Evolutionary conservation across 2,888 invertebrate species (phyloP).

Genomic region (Eupithecia subfuscata): DNA sequence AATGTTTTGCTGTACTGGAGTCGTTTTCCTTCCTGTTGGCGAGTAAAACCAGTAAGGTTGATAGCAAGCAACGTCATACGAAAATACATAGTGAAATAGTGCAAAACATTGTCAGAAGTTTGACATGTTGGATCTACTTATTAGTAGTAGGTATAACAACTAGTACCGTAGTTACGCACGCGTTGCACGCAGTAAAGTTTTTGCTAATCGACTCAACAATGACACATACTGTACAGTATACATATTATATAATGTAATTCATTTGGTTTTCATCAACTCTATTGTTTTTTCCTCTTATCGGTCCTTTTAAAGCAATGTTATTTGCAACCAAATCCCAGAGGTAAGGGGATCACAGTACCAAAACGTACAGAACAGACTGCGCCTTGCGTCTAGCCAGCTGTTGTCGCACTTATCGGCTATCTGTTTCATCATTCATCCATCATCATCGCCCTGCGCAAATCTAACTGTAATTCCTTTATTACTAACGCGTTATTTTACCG

Average conservation of each 20-base stretch:
- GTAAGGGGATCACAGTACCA: not conserved
- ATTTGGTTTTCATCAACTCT: not conserved
- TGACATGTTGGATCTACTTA: not conserved
- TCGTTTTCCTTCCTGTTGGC: not conserved
- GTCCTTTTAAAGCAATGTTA: not conserved
- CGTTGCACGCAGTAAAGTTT: not conserved
- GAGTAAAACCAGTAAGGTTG: not conserved
- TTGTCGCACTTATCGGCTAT: not conserved
- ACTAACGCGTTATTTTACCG: slow-evolving; percentile 28
- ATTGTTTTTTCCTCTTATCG: not conserved
- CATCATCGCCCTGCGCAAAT: slow-evolving; percentile 5
- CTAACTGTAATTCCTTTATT: slow-evolving; percentile 38
- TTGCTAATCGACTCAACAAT: not conserved
- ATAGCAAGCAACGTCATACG: not conserved
- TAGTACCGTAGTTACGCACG: not conserved
- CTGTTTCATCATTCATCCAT: not conserved
- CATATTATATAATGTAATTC: not conserved
- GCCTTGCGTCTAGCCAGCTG: not conserved
- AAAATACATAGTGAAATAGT: not conserved
- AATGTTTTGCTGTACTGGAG: not conserved
- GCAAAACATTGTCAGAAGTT: not conserved
- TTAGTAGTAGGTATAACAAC: not conserved
- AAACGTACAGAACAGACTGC: not conserved
- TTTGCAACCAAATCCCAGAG: not conserved
- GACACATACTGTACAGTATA: not conserved